Evolutionary conservation across 2,797 vertebrate genomes (phyloP), one percentile per base, ranked within the genome.

Genomic region (Gymnoscopelus braueri): DNA sequence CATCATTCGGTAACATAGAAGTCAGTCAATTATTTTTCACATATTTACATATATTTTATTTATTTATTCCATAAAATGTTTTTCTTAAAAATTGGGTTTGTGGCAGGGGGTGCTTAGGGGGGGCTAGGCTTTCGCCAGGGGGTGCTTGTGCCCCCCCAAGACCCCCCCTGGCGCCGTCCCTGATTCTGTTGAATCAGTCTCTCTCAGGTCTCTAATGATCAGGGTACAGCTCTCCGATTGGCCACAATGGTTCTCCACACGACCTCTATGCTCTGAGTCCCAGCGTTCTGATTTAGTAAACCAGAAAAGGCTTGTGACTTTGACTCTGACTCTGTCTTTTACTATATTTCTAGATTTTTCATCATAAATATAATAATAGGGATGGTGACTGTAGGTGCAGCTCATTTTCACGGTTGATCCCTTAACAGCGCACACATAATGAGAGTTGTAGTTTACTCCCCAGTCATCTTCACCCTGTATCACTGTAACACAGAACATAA

Each of bases 131-230:
- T n/a, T n/a, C n/a, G n/a, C n/a, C n/a, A n/a, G n/a, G n/a, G n/a
- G n/a, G n/a, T n/a, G n/a, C n/a, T n/a, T n/a, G n/a, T n/a, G n/a
- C n/a, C n/a, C n/a, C n/a, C n/a, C n/a, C n/a, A n/a, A n/a, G n/a
- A n/a, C n/a, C n/a, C n/a, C n/a, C n/a, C n/a, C n/a, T n/a, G n/a
- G n/a, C n/a, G n/a, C n/a, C n/a, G n/a, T n/a, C n/a, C n/a, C n/a
- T n/a, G n/a, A n/a, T n/a, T n/a, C n/a, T n/a, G n/a, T n/a, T n/a
- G 76, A 64, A 65, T 83, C 74, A 0, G 60, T 76, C 51, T 52
- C 4, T 67, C 58, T 82, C 78, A 81, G 69, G 64, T 71, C 32
- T 6, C 0, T n/a, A 53, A 84, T 73, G 32, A 1, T 73, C 49
- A 84, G n/a, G 0, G 29, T 63, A 59, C 65, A 68, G 8, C 0